These are phyloP conservation scores for Oegoconia quadripuncta DNA, from an alignment of 2,888 invertebrate species.

Conservation along the genomic window DNA sequence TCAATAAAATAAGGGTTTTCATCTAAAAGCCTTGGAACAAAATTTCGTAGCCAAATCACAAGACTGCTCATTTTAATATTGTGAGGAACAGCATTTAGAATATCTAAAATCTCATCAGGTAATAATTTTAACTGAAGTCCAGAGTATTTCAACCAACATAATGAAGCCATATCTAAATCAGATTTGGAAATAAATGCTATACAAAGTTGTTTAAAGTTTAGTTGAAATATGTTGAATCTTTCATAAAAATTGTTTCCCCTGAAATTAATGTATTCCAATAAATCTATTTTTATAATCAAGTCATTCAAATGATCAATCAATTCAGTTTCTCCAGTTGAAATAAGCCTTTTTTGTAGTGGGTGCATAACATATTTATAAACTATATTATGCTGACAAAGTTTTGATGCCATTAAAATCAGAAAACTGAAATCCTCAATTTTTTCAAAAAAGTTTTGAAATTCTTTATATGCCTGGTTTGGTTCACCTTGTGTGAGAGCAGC, in stretches of 20 bases:
- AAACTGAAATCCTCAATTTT: slow-evolving; percentile 49
- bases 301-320: slow-evolving; percentile 42
- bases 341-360: slow-evolving; percentile 52
- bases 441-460: slow-evolving; percentile 49
- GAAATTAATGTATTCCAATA: slow-evolving; percentile 63
- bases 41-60: slow-evolving; percentile 67
- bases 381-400: slow-evolving; percentile 49
- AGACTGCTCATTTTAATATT: slow-evolving; percentile 67
- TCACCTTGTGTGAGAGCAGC: slow-evolving; percentile 28
- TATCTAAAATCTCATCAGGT: slow-evolving; percentile 47
- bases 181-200: slow-evolving; percentile 54
- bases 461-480: slow-evolving; percentile 34
- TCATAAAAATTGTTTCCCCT: slow-evolving; percentile 53
- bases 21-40: slow-evolving; percentile 60
- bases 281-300: slow-evolving; percentile 59
- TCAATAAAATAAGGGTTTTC: slow-evolving; percentile 67
- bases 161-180: slow-evolving; percentile 67
- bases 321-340: slow-evolving; percentile 32
- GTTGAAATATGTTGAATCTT: slow-evolving; percentile 47
- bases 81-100: slow-evolving; percentile 56
- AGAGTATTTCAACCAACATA: slow-evolving; percentile 69
- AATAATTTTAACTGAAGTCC: slow-evolving; percentile 42
- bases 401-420: slow-evolving; percentile 40
- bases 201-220: slow-evolving; percentile 53
- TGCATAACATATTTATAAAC: slow-evolving; percentile 52